These are phyloP conservation scores for Drosophila setosimentum DNA, from an alignment of 2,888 invertebrate genomes.

Conservation along the genomic window DNA sequence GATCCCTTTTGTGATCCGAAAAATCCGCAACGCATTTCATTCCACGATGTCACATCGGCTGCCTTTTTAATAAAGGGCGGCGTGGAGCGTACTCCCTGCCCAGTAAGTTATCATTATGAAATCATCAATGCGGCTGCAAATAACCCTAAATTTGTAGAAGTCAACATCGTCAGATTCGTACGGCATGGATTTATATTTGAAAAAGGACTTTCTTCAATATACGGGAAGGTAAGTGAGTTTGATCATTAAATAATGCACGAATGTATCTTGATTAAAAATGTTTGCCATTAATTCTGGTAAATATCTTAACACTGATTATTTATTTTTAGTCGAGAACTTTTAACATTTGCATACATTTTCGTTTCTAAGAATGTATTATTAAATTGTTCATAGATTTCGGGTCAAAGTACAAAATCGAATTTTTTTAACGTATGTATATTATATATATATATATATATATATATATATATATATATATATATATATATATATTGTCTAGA, in stretches of 20 bases:
- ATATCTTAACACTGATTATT: neutral
- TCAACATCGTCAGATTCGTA: conserved; percentile 92
- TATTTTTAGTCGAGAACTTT: neutral
- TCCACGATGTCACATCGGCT: conserved; percentile 95
- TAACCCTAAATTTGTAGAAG: conserved; percentile 87
- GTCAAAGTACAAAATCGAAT: conserved; percentile 39
- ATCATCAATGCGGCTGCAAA: neutral
- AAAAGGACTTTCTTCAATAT: conserved; percentile 96
- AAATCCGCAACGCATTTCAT: conserved; percentile 90
- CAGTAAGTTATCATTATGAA: conserved; percentile 85
- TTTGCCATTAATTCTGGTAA: neutral
- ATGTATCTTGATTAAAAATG: no score
- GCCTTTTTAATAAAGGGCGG: conserved; percentile 94
- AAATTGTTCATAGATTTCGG: conserved; percentile 8
- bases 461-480: neutral
- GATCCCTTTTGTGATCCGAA: conserved; percentile 89
- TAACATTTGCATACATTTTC: neutral
- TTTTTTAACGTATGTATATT: neutral
- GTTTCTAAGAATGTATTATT: neutral
- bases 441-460: neutral
- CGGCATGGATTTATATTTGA: conserved; percentile 95
- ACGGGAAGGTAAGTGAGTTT: conserved; percentile 92
- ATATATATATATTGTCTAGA: conserved; percentile 15
- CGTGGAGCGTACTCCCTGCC: conserved; percentile 93
- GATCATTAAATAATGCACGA: no score